phyloP scores from a whole-genome alignment of 2,113 vertebrate genomes.

The Psilopogon haemacephalus region DNA sequence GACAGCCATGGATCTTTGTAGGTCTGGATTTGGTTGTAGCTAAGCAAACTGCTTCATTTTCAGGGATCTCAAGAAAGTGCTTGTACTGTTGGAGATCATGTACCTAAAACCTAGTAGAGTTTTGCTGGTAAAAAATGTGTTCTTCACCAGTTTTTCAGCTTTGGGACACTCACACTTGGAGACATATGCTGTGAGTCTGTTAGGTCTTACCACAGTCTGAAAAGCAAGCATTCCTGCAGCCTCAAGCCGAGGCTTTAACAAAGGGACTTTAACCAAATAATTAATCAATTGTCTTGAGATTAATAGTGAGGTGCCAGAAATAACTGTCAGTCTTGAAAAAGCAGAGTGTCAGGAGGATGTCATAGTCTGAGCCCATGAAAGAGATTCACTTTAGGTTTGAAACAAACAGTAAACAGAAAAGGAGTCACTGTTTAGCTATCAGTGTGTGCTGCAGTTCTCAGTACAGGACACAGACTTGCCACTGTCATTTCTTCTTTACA shows the following conservation, averaged over 20 bases:
- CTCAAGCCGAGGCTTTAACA: neutral
- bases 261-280: neutral
- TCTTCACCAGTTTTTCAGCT: neutral
- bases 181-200: neutral
- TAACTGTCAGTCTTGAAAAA: neutral
- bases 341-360: neutral
- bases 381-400: neutral
- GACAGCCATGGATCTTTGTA: neutral
- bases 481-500: neutral
- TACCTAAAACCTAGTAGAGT: neutral
- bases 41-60: neutral
- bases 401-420: neutral
- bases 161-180: neutral
- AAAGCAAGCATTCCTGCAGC: neutral
- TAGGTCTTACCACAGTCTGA: neutral
- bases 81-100: accelerated
- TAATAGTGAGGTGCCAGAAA: neutral
- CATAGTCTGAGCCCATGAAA: neutral
- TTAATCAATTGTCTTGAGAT: neutral
- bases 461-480: neutral
- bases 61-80: neutral
- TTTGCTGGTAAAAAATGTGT: neutral
- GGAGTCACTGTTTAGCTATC: neutral
- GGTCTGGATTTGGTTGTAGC: neutral
- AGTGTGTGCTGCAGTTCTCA: neutral